Conservation (phyloP, 2,888 invertebrate genomes). For the Idaea straminata region DNA sequence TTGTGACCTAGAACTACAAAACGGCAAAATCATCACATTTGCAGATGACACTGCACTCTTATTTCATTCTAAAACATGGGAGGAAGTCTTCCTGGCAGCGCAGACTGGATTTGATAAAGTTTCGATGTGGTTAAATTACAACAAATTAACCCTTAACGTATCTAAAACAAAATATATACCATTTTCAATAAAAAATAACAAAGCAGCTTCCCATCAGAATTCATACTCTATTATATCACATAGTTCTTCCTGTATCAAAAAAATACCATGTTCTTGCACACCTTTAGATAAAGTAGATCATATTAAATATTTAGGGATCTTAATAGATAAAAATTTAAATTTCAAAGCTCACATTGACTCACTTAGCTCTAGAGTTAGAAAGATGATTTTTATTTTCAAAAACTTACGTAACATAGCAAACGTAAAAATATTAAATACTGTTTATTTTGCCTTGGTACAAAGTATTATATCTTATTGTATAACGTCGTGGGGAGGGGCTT, state of each 20-base stretch:
- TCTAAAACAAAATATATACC: not conserved
- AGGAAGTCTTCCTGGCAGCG: not conserved
- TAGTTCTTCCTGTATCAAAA: not conserved
- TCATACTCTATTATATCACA: not conserved
- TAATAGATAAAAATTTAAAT: not conserved
- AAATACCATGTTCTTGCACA: not conserved
- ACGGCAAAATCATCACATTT: not conserved
- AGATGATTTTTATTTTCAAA: not conserved
- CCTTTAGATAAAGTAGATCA: not conserved
- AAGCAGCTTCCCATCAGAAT: not conserved
- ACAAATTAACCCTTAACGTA: not conserved
- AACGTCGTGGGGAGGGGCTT: not conserved
- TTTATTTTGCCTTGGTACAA: not conserved
- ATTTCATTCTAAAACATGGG: not conserved
- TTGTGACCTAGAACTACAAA: not conserved
- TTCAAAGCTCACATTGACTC: not conserved
- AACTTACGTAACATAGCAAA: not conserved
- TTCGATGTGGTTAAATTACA: not conserved
- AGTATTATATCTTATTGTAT: not conserved
- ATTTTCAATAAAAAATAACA: not conserved
- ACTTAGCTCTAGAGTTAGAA: not conserved
- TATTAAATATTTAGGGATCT: not conserved
- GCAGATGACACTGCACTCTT: not conserved
- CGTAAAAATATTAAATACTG: not conserved
- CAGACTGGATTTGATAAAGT: not conserved